A percentile compares a stretch with the other conserved stretches of the same genome.
Evolutionary conservation across 1,140 invertebrate species (phyloP).

Genomic region (Drosophila truncata): DNA sequence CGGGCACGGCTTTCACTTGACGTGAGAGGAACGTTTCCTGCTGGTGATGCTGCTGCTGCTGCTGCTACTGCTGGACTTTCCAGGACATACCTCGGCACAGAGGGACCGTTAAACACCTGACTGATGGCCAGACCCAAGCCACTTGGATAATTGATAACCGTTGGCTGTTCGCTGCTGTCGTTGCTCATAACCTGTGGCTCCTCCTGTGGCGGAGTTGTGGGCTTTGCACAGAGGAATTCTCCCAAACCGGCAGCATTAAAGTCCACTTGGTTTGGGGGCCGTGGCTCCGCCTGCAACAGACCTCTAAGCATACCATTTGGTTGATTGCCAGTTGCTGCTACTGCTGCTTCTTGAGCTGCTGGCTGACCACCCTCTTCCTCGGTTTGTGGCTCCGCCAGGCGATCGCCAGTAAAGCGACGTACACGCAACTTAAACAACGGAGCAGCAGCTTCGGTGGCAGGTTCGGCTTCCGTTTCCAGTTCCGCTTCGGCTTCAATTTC

Average conservation of each 20-base stretch:
- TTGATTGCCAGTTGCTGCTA: background rate
- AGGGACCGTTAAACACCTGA: slow-evolving; percentile 46
- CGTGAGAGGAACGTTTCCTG: background rate
- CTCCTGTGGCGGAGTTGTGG: background rate
- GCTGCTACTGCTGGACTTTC: no score
- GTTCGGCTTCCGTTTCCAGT: background rate
- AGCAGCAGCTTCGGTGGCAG: background rate
- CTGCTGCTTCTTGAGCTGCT: background rate
- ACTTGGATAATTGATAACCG: slow-evolving; percentile 50
- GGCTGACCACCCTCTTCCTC: background rate
- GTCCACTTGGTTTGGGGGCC: slow-evolving; percentile 35
- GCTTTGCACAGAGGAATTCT: slow-evolving; percentile 39
- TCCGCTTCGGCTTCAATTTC: background rate
- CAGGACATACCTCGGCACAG: background rate
- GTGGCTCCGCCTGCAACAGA: slow-evolving; percentile 32
- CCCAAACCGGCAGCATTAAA: slow-evolving; percentile 36
- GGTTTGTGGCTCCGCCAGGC: background rate
- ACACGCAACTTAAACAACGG: slow-evolving; percentile 52
- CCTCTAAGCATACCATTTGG: slow-evolving; percentile 34
- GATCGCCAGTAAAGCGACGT: slow-evolving; percentile 68
- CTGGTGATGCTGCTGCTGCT: no score
- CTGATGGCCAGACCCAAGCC: slow-evolving; percentile 54
- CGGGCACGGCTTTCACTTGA: background rate
- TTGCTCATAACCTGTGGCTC: background rate
- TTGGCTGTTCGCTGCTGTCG: background rate